Conservation (phyloP, 30 jellyfish, hydroid and myxozoan genomes). For the Clytia hemisphaerica region DNA sequence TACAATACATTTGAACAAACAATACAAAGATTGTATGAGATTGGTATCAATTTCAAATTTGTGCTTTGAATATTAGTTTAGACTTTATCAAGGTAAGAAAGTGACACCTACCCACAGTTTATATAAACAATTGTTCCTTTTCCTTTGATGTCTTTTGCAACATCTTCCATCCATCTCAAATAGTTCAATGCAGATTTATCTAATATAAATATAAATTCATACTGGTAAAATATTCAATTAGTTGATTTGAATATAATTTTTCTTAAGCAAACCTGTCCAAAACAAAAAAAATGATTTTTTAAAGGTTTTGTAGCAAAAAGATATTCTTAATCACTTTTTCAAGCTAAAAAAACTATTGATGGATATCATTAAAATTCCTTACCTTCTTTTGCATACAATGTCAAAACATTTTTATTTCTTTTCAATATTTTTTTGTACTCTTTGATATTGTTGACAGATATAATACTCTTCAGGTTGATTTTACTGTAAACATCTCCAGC, state of each 20-base stretch:
- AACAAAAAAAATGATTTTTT: neutral
- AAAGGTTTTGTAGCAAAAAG: too few species aligned
- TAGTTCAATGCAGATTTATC: slow-evolving; percentile 82
- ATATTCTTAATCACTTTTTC: too few species aligned
- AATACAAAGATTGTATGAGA: too few species aligned
- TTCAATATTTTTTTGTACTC: slow-evolving; percentile 63
- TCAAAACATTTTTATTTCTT: slow-evolving; percentile 81
- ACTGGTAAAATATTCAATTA: neutral
- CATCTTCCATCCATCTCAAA: slow-evolving; percentile 72
- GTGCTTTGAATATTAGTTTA: too few species aligned
- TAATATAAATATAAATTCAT: neutral
- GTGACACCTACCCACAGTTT: slow-evolving; percentile 79
- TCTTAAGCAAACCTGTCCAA: too few species aligned
- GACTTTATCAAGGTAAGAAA: too few species aligned
- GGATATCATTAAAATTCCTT: neutral
- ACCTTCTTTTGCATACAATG: slow-evolving; percentile 80
- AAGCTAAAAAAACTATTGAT: neutral
- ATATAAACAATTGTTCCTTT: slow-evolving; percentile 74
- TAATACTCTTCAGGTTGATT: slow-evolving; percentile 56
- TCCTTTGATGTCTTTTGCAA: slow-evolving; percentile 84
- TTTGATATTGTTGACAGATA: slow-evolving; percentile 51
- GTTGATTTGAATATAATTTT: too few species aligned
- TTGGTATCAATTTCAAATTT: too few species aligned
- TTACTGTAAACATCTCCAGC: too few species aligned
- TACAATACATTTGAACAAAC: too few species aligned